Evolutionary conservation across 2,888 invertebrate species (phyloP).

Genomic region (Philereme vetulata): DNA sequence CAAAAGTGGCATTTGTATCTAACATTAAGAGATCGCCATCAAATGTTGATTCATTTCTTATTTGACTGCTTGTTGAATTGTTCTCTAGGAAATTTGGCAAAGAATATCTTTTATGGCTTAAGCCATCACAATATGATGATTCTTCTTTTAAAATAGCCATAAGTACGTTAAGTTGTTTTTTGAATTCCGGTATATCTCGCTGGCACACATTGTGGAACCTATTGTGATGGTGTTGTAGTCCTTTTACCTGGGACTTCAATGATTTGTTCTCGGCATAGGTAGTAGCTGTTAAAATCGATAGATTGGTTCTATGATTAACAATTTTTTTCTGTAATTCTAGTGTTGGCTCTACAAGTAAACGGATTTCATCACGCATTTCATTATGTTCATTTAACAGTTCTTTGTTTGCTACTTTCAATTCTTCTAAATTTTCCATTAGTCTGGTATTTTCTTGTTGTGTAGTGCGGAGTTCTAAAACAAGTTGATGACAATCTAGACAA

Average conservation of each 20-base stretch:
- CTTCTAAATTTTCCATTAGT: conserved; percentile 45
- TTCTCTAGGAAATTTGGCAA: conserved; percentile 64
- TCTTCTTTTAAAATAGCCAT: conserved; percentile 60
- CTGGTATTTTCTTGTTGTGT: conserved; percentile 52
- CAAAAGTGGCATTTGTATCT: conserved; percentile 71
- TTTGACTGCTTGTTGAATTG: conserved; percentile 50
- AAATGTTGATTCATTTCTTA: conserved; percentile 70
- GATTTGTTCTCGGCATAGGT: conserved; percentile 74
- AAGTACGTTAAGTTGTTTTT: conserved; percentile 63
- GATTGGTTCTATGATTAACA: conserved; percentile 66
- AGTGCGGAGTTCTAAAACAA: conserved; percentile 42
- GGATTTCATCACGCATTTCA: conserved; percentile 59
- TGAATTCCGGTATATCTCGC: conserved; percentile 70
- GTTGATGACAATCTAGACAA: conserved; percentile 47
- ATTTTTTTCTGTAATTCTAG: conserved; percentile 71
- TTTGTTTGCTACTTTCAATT: conserved; percentile 53
- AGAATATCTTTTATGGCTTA: conserved; percentile 62
- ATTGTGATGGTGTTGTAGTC: conserved; percentile 68
- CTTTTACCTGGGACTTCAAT: conserved; percentile 69
- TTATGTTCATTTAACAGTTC: conserved; percentile 59
- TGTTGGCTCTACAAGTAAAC: conserved; percentile 58
- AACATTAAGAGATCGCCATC: conserved; percentile 75
- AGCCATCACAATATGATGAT: conserved; percentile 41
- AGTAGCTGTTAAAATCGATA: conserved; percentile 73
- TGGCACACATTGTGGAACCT: conserved; percentile 70